Conservation (phyloP, 2,888 invertebrate genomes). For the Magallana nippona region DNA sequence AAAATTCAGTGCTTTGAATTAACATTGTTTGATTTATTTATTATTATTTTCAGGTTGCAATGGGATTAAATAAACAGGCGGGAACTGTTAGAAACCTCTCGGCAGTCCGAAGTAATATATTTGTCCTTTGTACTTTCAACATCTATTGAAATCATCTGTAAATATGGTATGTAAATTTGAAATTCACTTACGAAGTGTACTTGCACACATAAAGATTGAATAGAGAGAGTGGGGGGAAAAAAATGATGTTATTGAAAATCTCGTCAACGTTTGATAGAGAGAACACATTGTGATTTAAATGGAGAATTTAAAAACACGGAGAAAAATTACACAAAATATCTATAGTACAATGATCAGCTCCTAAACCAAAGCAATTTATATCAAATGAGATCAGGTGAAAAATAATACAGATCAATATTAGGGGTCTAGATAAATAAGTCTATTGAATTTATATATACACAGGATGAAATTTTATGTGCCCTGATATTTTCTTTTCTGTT, state of each 20-base stretch:
- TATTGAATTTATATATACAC: slow-evolving; percentile 15
- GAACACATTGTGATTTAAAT: slow-evolving; percentile 17
- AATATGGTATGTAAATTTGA: not conserved
- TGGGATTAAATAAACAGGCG: not conserved
- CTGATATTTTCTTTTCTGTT: not conserved
- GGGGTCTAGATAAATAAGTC: slow-evolving; percentile 1
- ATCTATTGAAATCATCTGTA: not conserved
- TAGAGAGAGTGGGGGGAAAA: not conserved
- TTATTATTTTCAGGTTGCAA: too few species aligned
- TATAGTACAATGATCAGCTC: not conserved
- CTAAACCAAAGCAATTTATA: not conserved
- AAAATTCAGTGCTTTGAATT: too few species aligned
- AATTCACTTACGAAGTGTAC: slow-evolving; percentile 1
- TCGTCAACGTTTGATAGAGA: slow-evolving; percentile 14
- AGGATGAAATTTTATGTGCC: not conserved
- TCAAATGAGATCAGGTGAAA: slow-evolving; percentile 12
- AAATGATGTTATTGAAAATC: not conserved
- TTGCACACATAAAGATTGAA: not conserved
- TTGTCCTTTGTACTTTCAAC: not conserved
- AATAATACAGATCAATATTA: slow-evolving; percentile 27
- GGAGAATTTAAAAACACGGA: slow-evolving; percentile 20
- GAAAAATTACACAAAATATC: slow-evolving; percentile 15
- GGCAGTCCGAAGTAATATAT: not conserved
- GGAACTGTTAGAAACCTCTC: not conserved
- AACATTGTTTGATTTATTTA: too few species aligned